Base-by-base conservation (phyloP, 92 coral and sea anemone genomes). In the Galaxea fascicularis region DNA sequence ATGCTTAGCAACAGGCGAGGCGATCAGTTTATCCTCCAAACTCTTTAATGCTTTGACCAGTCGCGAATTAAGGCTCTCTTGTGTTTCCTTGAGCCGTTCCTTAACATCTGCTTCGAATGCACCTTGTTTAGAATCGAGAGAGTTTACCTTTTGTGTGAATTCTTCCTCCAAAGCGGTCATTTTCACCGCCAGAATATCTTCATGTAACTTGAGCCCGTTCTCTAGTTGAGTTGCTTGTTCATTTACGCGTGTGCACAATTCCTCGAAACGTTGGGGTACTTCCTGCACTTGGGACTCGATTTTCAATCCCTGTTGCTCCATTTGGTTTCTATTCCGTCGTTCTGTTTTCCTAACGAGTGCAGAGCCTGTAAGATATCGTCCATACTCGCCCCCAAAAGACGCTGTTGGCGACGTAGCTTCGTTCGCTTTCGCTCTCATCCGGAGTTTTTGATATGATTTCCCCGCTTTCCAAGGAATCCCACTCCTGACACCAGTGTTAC, bases 401-500 rank as follows among this genome's bases (percentile, higher is more conserved):
- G 41, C 2, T 2, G 41, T 35, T 35, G 41, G 6, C 2, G 41
- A 35, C 41, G 41, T 2, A 35, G 41, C 41, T 35, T 35, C 41
- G 41, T 35, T 6, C 6, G 2, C 41, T 2, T 35, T 35, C n/a
- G 58, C 25, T 35, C 15, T 16, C 82, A 25, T 17, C 71, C 71
- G 31, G 82, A n/a, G 57, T 78, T 46, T 78, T 78, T 15, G 64
- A 45, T 63, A 78, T 57, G 45, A 78, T 78, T 78, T 78, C 73
- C 25, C 73, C 62, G 62, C 25, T 20, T 27, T 78, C 17, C 7
- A 21, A 41, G 44, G 13, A 51, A 59, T 39, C 16, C 71, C 82
- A 76, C 82, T 58, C 39, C 82, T 76, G 71, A 76, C 82, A 58
- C 57, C 82, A 76, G 4, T 76, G 70, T 59, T 56, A 58, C 70